Evolutionary conservation across 2,113 vertebrate species (phyloP).

Genomic region (Podocnemis expansa): DNA sequence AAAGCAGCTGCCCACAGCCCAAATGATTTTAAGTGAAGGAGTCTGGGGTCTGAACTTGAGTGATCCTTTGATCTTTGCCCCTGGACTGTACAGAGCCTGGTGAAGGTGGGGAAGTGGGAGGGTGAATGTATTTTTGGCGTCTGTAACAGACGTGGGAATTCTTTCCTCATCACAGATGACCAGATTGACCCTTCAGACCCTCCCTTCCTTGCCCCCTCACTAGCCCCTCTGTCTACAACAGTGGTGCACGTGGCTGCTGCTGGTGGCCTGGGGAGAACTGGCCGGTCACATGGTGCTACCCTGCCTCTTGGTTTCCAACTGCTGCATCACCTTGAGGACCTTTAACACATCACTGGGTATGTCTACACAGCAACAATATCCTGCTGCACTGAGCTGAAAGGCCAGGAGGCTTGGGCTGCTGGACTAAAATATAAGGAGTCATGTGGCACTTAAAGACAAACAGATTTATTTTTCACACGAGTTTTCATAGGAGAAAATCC

Average conservation of each 20-base stretch:
- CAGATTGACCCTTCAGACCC: not conserved
- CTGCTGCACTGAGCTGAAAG: not conserved
- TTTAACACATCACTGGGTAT: accelerated
- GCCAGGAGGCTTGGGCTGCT: not conserved
- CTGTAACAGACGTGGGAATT: not conserved
- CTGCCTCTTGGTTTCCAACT: not conserved
- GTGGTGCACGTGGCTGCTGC: not conserved
- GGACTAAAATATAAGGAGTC: too few relatives aligned
- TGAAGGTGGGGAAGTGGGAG: not conserved
- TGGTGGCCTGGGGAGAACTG: not conserved
- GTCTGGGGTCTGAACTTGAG: not conserved
- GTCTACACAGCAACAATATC: not conserved
- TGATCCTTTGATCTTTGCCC: not conserved
- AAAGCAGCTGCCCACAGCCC: not conserved
- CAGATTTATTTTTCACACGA: too few relatives aligned
- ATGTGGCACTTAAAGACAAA: too few relatives aligned
- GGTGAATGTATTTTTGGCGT: not conserved
- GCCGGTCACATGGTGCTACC: not conserved
- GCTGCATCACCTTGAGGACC: not conserved
- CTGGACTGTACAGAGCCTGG: not conserved
- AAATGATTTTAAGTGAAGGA: not conserved
- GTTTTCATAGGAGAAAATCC: too few relatives aligned
- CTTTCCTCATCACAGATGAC: not conserved
- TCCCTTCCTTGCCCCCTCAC: not conserved
- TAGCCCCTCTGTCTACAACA: not conserved